These are phyloP conservation scores for Cotesia glomerata DNA, from an alignment of 1,140 invertebrate genomes.

Conservation along the genomic window DNA sequence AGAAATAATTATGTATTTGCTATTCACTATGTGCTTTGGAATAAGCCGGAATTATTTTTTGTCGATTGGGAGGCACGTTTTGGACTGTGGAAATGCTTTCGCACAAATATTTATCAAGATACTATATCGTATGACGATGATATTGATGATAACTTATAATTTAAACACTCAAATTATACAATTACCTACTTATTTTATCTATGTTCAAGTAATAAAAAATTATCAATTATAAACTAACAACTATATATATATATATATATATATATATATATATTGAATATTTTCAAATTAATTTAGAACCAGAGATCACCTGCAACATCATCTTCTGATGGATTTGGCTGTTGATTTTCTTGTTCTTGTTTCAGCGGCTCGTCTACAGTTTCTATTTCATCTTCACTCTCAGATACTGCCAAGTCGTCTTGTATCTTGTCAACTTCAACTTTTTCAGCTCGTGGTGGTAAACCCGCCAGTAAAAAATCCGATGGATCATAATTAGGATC, in stretches of 20 bases:
- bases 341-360: conserved; percentile 40
- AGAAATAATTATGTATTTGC: conserved; percentile 63
- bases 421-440: conserved; percentile 64
- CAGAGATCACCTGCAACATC: conserved; percentile 63
- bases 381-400: conserved; percentile 76
- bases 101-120: conserved; percentile 19
- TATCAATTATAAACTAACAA: too few relatives aligned
- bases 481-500: conserved; percentile 88
- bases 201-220: too few relatives aligned
- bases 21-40: conserved; percentile 66
- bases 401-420: conserved; percentile 79
- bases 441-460: conserved; percentile 63
- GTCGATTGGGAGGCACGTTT: conserved; percentile 70
- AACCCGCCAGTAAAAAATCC: conserved; percentile 74
- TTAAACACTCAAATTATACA: too few relatives aligned
- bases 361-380: conserved; percentile 41
- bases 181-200: not conserved
- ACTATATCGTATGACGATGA: not conserved
- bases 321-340: conserved; percentile 54
- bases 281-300: conserved; percentile 37
- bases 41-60: conserved; percentile 68
- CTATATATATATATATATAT: too few relatives aligned
- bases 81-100: conserved; percentile 69
- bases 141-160: not conserved
- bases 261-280: too few relatives aligned